Conservation (phyloP, 2,888 invertebrate genomes). For the Eupithecia inturbata region DNA sequence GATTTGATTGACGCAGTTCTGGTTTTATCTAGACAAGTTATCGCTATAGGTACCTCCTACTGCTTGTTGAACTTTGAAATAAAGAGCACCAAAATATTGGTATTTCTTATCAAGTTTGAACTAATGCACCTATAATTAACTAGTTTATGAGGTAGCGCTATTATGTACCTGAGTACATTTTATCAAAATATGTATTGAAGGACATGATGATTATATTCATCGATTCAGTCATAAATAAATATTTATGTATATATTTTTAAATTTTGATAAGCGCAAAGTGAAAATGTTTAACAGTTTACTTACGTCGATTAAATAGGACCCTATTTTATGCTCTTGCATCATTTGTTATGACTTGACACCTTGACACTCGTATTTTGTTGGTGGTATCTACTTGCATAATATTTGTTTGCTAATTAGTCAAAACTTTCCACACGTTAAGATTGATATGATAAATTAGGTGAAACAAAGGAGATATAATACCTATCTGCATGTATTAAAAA, state of each 20-base stretch:
- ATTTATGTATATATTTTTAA: too few species aligned
- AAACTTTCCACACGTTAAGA: neutral
- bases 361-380: neutral
- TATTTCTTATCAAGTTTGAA: conserved; percentile 6
- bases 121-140: neutral
- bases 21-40: conserved; percentile 13
- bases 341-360: neutral
- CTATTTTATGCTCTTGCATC: neutral
- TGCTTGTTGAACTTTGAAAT: conserved; percentile 13
- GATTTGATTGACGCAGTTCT: neutral
- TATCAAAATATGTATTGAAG: too few species aligned
- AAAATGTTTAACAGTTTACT: too few species aligned
- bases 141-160: neutral
- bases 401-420: neutral
- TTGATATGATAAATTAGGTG: conserved; percentile 2
- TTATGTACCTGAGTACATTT: neutral
- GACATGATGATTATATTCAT: too few species aligned
- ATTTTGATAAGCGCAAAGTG: too few species aligned
- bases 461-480: conserved; percentile 3
- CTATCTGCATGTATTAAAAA: neutral
- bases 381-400: neutral
- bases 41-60: conserved; percentile 17
- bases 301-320: neutral
- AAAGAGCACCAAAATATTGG: neutral
- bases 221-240: too few species aligned